Percentiles rank a stretch among this genome's conserved stretches.
These are phyloP conservation scores for Theristicus caerulescens DNA, from an alignment of 2,113 vertebrate genomes.

Conservation along the genomic window DNA sequence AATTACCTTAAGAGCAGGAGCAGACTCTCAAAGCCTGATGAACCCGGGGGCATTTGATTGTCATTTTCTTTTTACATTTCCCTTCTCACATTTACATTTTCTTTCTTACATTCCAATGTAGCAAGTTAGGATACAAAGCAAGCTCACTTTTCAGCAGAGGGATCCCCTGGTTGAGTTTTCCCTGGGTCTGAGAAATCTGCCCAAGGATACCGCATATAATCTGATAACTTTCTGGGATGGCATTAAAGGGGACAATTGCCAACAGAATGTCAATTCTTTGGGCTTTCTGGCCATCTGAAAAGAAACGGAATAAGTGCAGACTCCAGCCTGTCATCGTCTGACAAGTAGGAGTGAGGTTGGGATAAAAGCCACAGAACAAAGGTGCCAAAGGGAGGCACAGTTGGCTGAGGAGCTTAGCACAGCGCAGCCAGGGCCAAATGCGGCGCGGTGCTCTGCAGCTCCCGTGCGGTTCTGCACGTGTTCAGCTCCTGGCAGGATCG, in stretches of 20 bases:
- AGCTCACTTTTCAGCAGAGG: background rate
- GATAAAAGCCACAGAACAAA: slow-evolving; percentile 49
- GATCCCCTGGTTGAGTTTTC: background rate
- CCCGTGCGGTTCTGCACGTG: background rate
- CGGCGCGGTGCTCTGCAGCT: background rate
- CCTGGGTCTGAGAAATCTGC: background rate
- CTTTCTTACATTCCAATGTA: background rate
- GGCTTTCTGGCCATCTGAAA: slow-evolving; percentile 44
- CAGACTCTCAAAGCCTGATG: background rate
- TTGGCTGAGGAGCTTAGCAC: background rate
- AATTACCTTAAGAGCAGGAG: slow-evolving; percentile 13
- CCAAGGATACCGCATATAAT: background rate
- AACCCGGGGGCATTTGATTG: background rate
- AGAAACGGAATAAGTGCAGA: background rate
- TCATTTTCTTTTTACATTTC: slow-evolving; percentile 6
- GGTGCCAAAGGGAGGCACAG: slow-evolving; percentile 16
- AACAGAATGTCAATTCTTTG: slow-evolving; percentile 35
- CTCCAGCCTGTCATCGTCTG: slow-evolving; percentile 10
- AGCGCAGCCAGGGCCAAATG: background rate
- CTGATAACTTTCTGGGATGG: background rate
- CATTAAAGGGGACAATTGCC: slow-evolving; percentile 33
- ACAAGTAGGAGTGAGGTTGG: background rate
- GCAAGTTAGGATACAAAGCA: background rate
- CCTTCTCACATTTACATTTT: background rate
- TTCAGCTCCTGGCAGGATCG: background rate